Conservation (phyloP, 2,888 invertebrate species). For the Spilarctia lutea region DNA sequence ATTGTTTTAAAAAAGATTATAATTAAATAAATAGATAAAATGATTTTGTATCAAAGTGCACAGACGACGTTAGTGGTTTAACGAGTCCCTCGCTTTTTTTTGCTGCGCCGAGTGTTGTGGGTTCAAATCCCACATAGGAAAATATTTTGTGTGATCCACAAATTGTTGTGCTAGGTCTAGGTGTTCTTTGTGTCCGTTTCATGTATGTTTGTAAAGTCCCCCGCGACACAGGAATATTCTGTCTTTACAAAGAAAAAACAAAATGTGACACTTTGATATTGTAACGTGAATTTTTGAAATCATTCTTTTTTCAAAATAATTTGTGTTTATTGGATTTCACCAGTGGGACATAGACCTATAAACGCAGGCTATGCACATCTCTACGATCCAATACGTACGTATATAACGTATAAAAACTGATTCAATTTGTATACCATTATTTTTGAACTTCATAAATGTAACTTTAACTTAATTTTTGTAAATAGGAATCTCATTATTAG, state of each 20-base stretch:
- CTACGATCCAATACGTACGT: background rate
- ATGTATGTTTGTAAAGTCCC: too few species aligned
- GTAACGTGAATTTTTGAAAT: background rate
- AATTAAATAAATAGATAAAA: background rate
- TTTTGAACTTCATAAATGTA: slow-evolving; percentile 4
- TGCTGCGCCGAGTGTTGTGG: too few species aligned
- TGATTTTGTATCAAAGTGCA: background rate
- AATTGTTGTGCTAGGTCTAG: too few species aligned
- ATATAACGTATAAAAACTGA: background rate
- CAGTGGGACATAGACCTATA: background rate
- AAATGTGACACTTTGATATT: background rate
- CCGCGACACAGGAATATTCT: too few species aligned
- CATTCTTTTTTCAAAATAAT: background rate
- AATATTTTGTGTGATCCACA: too few species aligned
- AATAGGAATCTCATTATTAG: slow-evolving; percentile 68
- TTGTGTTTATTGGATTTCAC: slow-evolving; percentile 9
- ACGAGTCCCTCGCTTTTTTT: too few species aligned
- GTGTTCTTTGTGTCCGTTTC: too few species aligned
- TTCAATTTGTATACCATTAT: background rate
- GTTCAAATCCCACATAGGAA: too few species aligned
- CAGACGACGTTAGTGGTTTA: too few species aligned
- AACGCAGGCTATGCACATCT: background rate
- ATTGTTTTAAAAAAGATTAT: too few species aligned
- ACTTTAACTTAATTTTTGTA: slow-evolving; percentile 51
- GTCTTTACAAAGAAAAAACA: too few species aligned